Conservation (phyloP, 2,797 vertebrate species). For the Pseudochirops cupreus region DNA sequence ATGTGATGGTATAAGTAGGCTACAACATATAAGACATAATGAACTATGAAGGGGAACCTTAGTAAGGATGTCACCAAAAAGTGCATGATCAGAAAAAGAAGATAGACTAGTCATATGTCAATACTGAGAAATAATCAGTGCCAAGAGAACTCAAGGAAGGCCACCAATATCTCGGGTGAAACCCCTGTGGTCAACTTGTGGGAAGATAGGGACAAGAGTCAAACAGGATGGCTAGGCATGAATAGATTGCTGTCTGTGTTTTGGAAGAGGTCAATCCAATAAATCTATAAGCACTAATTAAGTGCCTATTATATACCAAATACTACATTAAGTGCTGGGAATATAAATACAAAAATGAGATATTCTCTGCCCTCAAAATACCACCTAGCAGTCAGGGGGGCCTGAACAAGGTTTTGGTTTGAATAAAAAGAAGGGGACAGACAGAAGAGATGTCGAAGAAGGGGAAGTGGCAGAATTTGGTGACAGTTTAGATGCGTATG, state of each 20-base stretch:
- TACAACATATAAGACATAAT: background rate
- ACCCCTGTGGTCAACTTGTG: background rate
- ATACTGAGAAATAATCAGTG: background rate
- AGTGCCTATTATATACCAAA: background rate
- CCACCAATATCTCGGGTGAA: background rate
- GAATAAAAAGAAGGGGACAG: background rate
- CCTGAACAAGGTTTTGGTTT: background rate
- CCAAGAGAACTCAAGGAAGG: background rate
- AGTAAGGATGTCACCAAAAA: background rate
- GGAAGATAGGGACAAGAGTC: background rate
- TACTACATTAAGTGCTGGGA: background rate
- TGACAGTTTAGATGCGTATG: background rate
- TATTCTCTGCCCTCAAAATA: background rate
- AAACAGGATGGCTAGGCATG: background rate
- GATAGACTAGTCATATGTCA: background rate
- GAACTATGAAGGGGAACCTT: background rate
- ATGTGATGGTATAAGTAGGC: background rate
- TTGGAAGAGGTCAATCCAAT: background rate
- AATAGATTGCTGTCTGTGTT: background rate
- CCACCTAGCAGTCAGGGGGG: background rate
- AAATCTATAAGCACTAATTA: background rate
- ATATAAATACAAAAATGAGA: background rate
- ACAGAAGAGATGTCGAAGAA: background rate
- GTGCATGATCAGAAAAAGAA: background rate
- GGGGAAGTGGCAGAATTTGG: background rate